These are phyloP conservation scores for Laticauda laticaudata DNA, from an alignment of 2,113 vertebrate genomes.

Conservation along the genomic window DNA sequence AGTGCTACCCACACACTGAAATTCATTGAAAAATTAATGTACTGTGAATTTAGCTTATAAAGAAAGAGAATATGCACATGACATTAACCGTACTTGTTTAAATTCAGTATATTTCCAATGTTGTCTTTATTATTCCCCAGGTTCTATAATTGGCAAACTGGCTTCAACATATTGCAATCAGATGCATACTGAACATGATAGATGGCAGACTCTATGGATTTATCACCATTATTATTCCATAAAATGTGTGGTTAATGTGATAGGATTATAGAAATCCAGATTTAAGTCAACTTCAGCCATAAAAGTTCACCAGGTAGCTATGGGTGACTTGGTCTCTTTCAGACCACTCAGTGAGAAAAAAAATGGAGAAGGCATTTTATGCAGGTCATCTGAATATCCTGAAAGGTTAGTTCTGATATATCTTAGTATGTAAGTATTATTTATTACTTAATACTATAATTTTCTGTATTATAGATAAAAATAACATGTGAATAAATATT, in stretches of 20 bases:
- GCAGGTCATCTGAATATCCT: background rate
- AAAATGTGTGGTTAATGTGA: background rate
- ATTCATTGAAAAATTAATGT: conserved; percentile 19
- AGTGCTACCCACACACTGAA: background rate
- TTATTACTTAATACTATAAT: background rate
- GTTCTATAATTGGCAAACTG: background rate
- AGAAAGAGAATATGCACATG: background rate
- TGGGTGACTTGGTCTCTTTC: background rate
- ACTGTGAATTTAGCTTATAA: background rate
- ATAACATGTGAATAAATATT: background rate
- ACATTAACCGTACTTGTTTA: background rate
- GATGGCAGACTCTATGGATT: background rate
- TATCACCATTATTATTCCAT: background rate
- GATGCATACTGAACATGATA: background rate
- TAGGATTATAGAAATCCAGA: background rate
- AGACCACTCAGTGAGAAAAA: background rate
- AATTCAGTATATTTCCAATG: background rate
- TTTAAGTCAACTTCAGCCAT: background rate
- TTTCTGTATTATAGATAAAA: background rate
- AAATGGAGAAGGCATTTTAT: background rate
- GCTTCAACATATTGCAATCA: background rate
- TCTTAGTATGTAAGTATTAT: background rate
- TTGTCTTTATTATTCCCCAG: background rate
- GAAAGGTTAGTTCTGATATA: background rate
- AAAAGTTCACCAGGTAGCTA: background rate